These are phyloP conservation scores for Notodonta dromedarius DNA, from an alignment of 2,888 invertebrate species.

Conservation along the genomic window DNA sequence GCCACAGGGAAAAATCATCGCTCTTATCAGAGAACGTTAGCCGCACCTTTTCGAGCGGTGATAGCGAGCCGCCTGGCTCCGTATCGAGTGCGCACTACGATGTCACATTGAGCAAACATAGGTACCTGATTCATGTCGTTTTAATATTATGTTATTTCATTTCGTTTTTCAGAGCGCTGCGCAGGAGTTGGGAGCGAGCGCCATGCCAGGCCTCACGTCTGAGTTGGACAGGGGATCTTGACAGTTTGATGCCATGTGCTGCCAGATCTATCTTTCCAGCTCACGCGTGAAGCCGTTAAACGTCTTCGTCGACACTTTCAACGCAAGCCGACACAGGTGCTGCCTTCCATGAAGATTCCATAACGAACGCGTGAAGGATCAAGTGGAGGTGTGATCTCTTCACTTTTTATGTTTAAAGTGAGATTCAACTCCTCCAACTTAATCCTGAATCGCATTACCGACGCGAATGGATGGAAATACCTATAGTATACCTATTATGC, in stretches of 20 bases:
- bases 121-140: conserved; percentile 41
- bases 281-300: conserved; percentile 73
- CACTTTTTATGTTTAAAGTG: conserved; percentile 84
- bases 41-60: conserved; percentile 80
- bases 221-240: conserved; percentile 85
- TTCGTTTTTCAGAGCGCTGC: conserved; percentile 57
- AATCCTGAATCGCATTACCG: conserved; percentile 74
- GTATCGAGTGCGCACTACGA: conserved; percentile 63
- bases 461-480: conserved; percentile 28
- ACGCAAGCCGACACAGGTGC: not conserved
- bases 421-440: conserved; percentile 86
- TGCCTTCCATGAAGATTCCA: conserved; percentile 7
- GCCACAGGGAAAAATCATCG: conserved; percentile 75
- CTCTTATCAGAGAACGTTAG: conserved; percentile 79
- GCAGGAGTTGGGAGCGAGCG: conserved; percentile 14
- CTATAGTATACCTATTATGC: too few species aligned
- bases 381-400: conserved; percentile 86
- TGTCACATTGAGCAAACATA: conserved; percentile 67
- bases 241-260: conserved; percentile 75
- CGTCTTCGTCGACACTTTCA: not conserved
- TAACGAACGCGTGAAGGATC: conserved; percentile 66
- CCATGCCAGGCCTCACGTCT: conserved; percentile 68
- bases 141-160: conserved; percentile 49
- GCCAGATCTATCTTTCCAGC: conserved; percentile 86
- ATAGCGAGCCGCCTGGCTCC: conserved; percentile 69